Evolutionary conservation across 2,888 invertebrate genomes (phyloP), one percentile per base, ranked within the genome.

Genomic region (Scaptomyza reducta): DNA sequence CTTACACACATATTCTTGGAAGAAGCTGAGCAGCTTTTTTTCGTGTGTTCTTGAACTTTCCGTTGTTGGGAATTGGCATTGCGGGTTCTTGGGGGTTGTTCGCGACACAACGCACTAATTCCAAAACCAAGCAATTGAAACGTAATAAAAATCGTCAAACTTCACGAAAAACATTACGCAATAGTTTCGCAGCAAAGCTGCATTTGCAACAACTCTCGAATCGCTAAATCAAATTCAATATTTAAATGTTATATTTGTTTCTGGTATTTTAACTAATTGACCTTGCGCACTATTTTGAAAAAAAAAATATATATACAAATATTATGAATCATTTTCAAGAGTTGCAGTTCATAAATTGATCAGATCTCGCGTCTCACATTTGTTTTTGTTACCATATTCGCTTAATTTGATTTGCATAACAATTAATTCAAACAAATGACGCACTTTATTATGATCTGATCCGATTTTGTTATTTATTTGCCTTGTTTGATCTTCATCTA

Each of bases 181-280:
- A 79, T 56, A 67, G 42, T 31, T 13, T 13, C 7, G 22, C 54
- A 16, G 22, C 47, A 59, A 65, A 47, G 56, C 60, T 75, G 59
- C 74, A 62, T 61, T 50, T 62, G 54, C 25, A 14, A 42, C 53
- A 31, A 31, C 9, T 49, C 9, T 40, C 51, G 42, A 45, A 54
- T 45, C 16, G 16, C 14, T 42, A 27, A 45, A 59, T 33, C 42
- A 64, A 74, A 69, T 63, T 44, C 58, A 57, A 70, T 65, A 53
- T 67, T 67, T 66, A 78, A 67, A 74, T 77, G 74, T 64, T 77
- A 61, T 77, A 70, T 75, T 69, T 84, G 64, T 79, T 79, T 75
- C 74, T 79, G 78, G 72, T 79, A 80, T 80, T 84, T 85, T 74
- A 68, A 79, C 85, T 79, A 79, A 84, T 87, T 87, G 87, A 84